Conservation (phyloP, 2,113 vertebrate species). For the Leptosomus discolor region DNA sequence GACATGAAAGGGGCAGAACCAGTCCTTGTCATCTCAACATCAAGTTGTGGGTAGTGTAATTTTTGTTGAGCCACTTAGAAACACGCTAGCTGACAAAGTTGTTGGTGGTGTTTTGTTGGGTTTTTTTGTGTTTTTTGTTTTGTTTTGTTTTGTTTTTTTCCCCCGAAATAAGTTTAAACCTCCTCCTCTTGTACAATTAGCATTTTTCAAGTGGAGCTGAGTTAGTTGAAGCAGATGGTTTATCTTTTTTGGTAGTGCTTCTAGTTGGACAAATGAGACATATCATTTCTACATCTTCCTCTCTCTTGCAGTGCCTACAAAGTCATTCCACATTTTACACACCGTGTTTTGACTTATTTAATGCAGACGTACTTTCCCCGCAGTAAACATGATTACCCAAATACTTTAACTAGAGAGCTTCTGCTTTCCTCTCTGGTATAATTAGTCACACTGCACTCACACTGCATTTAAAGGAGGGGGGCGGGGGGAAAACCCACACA, state of each 20-base stretch:
- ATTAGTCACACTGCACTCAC: slow-evolving; percentile 78
- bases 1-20: neutral
- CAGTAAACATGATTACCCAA: slow-evolving; percentile 82
- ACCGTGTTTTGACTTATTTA: slow-evolving; percentile 84
- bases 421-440: slow-evolving; percentile 75
- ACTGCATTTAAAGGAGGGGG: slow-evolving; percentile 65
- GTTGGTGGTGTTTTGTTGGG: neutral
- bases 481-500: slow-evolving; percentile 28
- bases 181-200: slow-evolving; percentile 74
- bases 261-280: slow-evolving; percentile 79
- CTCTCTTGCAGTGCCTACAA: slow-evolving; percentile 69
- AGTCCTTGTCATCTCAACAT: neutral
- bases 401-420: slow-evolving; percentile 79
- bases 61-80: slow-evolving; percentile 15
- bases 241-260: slow-evolving; percentile 76
- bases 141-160: neutral
- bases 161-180: slow-evolving; percentile 64
- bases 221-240: slow-evolving; percentile 82
- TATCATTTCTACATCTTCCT: slow-evolving; percentile 74
- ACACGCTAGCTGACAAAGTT: slow-evolving; percentile 30
- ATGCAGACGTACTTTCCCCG: slow-evolving; percentile 75
- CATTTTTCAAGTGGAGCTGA: slow-evolving; percentile 80
- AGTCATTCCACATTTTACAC: slow-evolving; percentile 74
- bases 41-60: neutral
- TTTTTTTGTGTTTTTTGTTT: neutral